These are phyloP conservation scores for Crotalus adamanteus DNA, from an alignment of 2,797 vertebrate genomes.

Conservation along the genomic window DNA sequence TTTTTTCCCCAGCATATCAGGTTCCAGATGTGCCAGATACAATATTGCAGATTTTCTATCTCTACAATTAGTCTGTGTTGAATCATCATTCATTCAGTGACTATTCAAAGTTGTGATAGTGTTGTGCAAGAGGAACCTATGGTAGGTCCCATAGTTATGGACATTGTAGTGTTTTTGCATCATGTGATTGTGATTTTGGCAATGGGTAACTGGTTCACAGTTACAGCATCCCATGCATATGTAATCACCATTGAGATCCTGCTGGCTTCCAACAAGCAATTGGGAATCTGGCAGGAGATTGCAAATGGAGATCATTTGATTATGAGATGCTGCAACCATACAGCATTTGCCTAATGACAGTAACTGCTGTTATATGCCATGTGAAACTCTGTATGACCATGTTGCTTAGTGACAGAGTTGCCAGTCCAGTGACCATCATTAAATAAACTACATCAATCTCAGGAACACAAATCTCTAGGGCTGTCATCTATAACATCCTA, in stretches of 20 bases:
- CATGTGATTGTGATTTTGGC: background rate
- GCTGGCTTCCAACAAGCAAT: background rate
- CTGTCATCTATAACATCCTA: background rate
- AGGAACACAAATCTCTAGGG: background rate
- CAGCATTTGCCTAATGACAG: background rate
- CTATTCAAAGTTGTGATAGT: background rate
- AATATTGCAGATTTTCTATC: background rate
- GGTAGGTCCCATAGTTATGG: background rate
- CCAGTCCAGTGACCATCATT: background rate
- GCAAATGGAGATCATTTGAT: background rate
- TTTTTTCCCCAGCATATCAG: accelerated
- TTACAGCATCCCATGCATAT: background rate
- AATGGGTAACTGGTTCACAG: background rate
- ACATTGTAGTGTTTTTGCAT: background rate
- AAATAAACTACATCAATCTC: background rate
- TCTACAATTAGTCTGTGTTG: background rate
- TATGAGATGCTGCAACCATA: background rate
- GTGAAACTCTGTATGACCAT: background rate
- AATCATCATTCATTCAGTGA: background rate
- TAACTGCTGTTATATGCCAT: background rate
- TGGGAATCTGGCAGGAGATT: background rate
- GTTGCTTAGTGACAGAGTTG: background rate
- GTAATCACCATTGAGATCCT: background rate
- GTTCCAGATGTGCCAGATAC: background rate
- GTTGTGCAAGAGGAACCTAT: background rate